Conservation (phyloP, 2,888 invertebrate genomes). For the Heliconius sara region DNA sequence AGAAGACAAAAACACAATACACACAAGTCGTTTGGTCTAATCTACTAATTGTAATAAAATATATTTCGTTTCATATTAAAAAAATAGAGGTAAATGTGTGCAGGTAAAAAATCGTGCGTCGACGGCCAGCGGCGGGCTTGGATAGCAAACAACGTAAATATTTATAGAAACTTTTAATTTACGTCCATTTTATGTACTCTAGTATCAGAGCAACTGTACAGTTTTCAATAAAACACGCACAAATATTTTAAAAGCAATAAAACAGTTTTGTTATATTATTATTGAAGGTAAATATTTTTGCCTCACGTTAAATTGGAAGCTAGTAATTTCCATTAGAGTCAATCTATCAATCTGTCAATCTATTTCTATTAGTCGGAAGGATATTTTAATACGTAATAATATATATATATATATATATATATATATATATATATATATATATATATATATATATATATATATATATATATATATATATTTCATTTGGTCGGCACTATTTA, state of each 20-base stretch:
- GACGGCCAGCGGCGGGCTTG: slow-evolving; percentile 40
- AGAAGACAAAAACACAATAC: neutral
- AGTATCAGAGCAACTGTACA: slow-evolving; percentile 60
- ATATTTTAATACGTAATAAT: neutral
- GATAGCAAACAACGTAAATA: slow-evolving; percentile 55
- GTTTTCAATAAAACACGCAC: slow-evolving; percentile 56
- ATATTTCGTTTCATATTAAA: neutral
- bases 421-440: no score
- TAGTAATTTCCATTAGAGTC: slow-evolving; percentile 1
- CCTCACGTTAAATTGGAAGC: slow-evolving; percentile 12
- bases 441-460: no score
- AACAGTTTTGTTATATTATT: slow-evolving; percentile 20
- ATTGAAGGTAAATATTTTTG: slow-evolving; percentile 8
- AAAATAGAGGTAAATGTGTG: neutral
- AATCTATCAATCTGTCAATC: neutral
- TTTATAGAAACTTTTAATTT: slow-evolving; percentile 66
- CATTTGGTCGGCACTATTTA: neutral
- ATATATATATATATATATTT: no score
- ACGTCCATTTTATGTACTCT: slow-evolving; percentile 60
- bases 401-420: neutral
- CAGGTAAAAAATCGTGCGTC: slow-evolving; percentile 38
- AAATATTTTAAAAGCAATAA: slow-evolving; percentile 44
- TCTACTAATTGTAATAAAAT: slow-evolving; percentile 1
- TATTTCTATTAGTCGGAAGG: neutral
- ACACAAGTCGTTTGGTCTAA: neutral